Base-by-base conservation (phyloP, 2,113 vertebrate genomes). In the Suncus etruscus region DNA sequence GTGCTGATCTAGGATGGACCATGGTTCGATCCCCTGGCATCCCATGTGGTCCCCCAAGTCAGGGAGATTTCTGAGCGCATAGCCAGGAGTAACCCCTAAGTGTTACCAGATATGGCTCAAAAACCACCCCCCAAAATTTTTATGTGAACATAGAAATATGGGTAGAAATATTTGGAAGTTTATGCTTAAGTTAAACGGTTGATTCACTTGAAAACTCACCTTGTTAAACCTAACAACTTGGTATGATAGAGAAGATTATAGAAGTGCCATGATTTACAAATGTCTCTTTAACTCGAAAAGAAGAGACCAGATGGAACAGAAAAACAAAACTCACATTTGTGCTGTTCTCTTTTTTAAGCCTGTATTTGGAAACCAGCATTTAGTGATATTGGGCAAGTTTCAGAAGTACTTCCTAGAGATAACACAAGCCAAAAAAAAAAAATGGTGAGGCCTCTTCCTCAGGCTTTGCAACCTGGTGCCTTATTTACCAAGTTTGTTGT, bases 401-500 rank as follows among this genome's bases (percentile, higher is more conserved):
- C 5, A 80, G 83, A 97, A 96, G 81, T 87, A 91, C 94, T 89
- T 80, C 54, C 24, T 68, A 91, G 89, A 25, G 95, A 91, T 96
- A 93, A 93, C 95, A 94, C 0, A 0, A 95, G 72, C 24, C 32
- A 94, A 93, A 93, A 86, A 29, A 76, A 92, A 61, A 61, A 61
- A 61, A 61, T 88, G 47, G 61, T 87, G 92, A 87, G 85, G 92
- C 54, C 92, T 87, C 89, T 85, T 96, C 88, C 96, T 91, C 94
- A 94, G 93, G 92, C 93, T 69, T 45, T 1, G 7, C 94, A 94
- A 97, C 97, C 95, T 96, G 87, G 97, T 98, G 97, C 97, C 97
- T 98, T 97, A 96, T 97, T 98, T 97, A 96, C 96, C 50, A 96
- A 93, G 51, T 92, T 58, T 94, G 81, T 91, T 95, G 73, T 96